Evolutionary conservation across 2,113 vertebrate genomes (phyloP).

Genomic region (Anhinga rufa): DNA sequence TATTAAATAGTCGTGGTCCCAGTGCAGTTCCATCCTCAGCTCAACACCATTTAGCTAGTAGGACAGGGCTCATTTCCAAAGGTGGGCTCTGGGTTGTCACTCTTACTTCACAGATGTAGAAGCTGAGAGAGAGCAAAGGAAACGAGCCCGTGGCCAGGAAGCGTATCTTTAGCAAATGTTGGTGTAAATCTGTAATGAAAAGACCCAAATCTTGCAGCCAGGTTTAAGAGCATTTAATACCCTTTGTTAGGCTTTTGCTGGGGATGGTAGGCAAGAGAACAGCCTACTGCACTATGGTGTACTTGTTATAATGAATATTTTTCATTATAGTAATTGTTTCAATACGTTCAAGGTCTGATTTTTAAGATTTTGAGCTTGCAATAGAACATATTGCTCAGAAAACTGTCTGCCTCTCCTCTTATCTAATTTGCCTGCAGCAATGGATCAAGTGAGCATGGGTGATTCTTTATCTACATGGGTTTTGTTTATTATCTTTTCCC

Average conservation of each 20-base stretch:
- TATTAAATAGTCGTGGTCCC: too few relatives aligned
- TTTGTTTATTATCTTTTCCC: conserved; percentile 12
- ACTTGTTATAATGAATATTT: background rate
- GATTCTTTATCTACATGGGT: background rate
- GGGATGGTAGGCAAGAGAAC: background rate
- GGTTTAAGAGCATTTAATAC: background rate
- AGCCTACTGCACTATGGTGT: background rate
- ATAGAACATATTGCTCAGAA: background rate
- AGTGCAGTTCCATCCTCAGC: background rate
- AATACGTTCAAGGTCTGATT: background rate
- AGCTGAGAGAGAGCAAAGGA: background rate
- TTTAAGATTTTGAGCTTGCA: background rate
- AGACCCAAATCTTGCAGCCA: background rate
- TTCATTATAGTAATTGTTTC: background rate
- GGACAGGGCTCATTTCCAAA: background rate
- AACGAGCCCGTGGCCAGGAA: background rate
- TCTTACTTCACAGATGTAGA: background rate
- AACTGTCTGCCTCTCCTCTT: background rate
- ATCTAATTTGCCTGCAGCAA: background rate
- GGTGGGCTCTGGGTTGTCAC: background rate
- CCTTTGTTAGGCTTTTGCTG: background rate
- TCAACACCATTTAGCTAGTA: background rate
- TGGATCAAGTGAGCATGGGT: background rate
- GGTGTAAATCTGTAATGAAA: background rate
- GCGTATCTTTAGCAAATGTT: background rate